These are phyloP conservation scores for Polietes domitor DNA, from an alignment of 2,888 invertebrate genomes.

Conservation along the genomic window DNA sequence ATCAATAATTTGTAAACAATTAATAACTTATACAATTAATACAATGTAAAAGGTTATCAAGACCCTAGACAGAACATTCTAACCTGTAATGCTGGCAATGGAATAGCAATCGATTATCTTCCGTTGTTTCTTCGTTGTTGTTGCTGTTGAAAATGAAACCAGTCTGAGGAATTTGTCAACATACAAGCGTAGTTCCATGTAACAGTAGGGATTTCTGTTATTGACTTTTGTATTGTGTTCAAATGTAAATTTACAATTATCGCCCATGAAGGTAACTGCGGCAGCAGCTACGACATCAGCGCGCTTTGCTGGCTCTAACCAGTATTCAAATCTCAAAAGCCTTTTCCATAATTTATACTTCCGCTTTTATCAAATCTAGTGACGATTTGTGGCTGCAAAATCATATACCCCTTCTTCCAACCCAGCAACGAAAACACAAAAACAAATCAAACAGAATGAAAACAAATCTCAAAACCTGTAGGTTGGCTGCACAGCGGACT, in stretches of 20 bases:
- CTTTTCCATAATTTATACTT: slow-evolving; percentile 40
- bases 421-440: not conserved
- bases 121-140: too few relatives aligned
- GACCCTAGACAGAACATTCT: too few relatives aligned
- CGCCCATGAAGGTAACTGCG: not conserved
- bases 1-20: too few relatives aligned
- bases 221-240: not conserved
- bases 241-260: slow-evolving; percentile 42
- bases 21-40: too few relatives aligned
- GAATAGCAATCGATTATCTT: too few relatives aligned
- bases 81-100: too few relatives aligned
- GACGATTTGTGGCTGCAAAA: not conserved
- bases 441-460: not conserved
- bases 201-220: not conserved
- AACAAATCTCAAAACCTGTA: not conserved
- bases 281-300: not conserved
- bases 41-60: too few relatives aligned
- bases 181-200: not conserved
- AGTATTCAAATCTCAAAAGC: not conserved
- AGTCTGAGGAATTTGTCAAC: not conserved
- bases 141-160: too few relatives aligned
- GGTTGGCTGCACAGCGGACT: not conserved
- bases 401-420: not conserved
- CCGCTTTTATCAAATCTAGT: slow-evolving; percentile 25
- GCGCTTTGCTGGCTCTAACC: not conserved